phyloP scores from a whole-genome alignment of 2,797 vertebrate genomes.

The Spatula versicolor region DNA sequence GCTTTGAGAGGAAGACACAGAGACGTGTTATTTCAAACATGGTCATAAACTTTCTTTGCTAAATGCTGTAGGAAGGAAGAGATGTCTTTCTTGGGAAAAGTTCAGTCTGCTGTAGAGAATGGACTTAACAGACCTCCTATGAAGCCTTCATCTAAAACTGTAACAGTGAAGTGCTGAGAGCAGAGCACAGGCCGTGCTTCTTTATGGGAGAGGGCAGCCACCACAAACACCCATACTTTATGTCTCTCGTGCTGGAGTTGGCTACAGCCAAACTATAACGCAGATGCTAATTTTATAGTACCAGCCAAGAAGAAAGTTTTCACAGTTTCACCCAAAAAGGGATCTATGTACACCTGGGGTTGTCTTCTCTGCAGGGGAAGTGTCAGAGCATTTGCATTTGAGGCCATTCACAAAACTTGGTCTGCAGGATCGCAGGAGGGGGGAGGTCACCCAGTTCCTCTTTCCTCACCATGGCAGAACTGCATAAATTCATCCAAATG shows the following conservation, averaged over 20 bases:
- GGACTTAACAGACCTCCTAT: not conserved
- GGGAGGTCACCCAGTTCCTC: not conserved
- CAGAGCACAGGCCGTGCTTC: not conserved
- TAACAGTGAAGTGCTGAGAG: not conserved
- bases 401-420: constrained; percentile 25
- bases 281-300: not conserved
- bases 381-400: constrained; percentile 21
- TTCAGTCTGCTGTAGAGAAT: not conserved
- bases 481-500: not conserved
- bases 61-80: not conserved
- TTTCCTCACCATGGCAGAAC: not conserved
- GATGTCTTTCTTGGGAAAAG: not conserved
- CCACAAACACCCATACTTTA: not conserved
- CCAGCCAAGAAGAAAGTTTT: constrained; percentile 53
- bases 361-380: not conserved
- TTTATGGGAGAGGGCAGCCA: not conserved
- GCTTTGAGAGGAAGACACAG: not conserved
- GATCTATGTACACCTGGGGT: constrained; percentile 56
- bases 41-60: not conserved
- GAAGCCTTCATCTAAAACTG: not conserved
- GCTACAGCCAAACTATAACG: not conserved
- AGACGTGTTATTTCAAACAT: not conserved
- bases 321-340: constrained; percentile 49
- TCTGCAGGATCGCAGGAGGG: not conserved
- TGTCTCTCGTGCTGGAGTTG: not conserved